A percentile compares a stretch with the other conserved stretches of the same genome.
phyloP scores from a whole-genome alignment of 1,140 invertebrate genomes.

The Zaprionus capensis region DNA sequence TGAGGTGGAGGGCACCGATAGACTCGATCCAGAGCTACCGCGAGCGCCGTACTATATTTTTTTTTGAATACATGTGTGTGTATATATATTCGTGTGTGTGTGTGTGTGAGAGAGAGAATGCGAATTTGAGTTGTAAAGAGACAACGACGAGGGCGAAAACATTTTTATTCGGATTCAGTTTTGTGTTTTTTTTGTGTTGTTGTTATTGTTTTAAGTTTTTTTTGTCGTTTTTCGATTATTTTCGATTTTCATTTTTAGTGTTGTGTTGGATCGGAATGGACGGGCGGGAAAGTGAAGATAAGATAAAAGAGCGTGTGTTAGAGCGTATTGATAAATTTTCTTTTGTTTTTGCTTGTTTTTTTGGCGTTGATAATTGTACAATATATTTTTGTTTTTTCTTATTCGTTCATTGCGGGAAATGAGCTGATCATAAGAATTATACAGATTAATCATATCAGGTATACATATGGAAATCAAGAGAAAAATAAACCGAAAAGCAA shows the following conservation, averaged over 20 bases:
- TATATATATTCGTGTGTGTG: slow-evolving; percentile 12
- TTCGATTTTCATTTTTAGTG: slow-evolving; percentile 15
- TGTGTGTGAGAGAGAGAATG: slow-evolving; percentile 23
- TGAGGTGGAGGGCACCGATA: slow-evolving; percentile 89
- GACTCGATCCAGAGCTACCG: slow-evolving; percentile 89
- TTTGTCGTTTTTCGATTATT: slow-evolving; percentile 8
- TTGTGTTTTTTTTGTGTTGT: slow-evolving; percentile 1
- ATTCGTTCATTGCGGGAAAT: slow-evolving; percentile 56
- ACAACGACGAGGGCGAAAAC: slow-evolving; percentile 35
- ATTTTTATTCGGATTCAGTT: slow-evolving; percentile 16
- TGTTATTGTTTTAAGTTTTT: not conserved
- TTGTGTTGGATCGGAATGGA: slow-evolving; percentile 43
- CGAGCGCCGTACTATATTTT: slow-evolving; percentile 83
- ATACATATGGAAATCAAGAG: slow-evolving; percentile 44
- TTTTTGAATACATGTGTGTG: slow-evolving; percentile 20
- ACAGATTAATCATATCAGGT: slow-evolving; percentile 10
- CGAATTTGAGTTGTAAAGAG: slow-evolving; percentile 30
- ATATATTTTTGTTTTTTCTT: slow-evolving; percentile 36
- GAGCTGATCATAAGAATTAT: slow-evolving; percentile 64
- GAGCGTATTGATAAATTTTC: slow-evolving; percentile 48
- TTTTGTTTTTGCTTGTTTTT: slow-evolving; percentile 20
- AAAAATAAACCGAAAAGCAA: slow-evolving; percentile 26
- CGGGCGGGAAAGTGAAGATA: slow-evolving; percentile 65
- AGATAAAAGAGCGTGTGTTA: slow-evolving; percentile 78
- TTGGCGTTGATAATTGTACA: slow-evolving; percentile 1